Conservation (phyloP, 2,888 invertebrate genomes). For the Dasypogon diadema region DNA sequence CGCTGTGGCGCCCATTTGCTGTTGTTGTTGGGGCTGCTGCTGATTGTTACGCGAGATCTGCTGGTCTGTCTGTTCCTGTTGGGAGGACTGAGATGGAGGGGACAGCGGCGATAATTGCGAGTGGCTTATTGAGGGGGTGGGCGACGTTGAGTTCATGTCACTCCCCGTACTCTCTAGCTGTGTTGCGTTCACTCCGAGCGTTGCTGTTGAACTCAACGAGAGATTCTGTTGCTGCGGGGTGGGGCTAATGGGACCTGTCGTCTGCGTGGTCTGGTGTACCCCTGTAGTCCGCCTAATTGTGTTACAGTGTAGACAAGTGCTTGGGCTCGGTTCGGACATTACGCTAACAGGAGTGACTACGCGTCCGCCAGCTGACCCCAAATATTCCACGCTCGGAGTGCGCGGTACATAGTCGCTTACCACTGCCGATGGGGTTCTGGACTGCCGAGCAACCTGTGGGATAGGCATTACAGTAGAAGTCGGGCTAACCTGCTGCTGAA, state of each 20-base stretch:
- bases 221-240: conserved; percentile 62
- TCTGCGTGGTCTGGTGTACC: conserved; percentile 69
- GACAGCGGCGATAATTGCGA: conserved; percentile 60
- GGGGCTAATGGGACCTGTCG: conserved; percentile 68
- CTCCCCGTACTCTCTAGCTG: conserved; percentile 53
- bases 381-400: conserved; percentile 60
- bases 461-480: conserved; percentile 37
- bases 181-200: neutral
- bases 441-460: conserved; percentile 42
- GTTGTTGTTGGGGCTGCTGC: neutral
- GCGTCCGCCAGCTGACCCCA: conserved; percentile 59
- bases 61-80: conserved; percentile 52
- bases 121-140: conserved; percentile 60
- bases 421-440: conserved; percentile 25
- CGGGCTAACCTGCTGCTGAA: conserved; percentile 27
- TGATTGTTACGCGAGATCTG: conserved; percentile 6
- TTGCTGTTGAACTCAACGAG: conserved; percentile 15
- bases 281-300: conserved; percentile 67
- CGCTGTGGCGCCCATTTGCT: neutral
- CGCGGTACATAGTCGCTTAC: conserved; percentile 59
- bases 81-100: conserved; percentile 54
- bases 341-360: conserved; percentile 60
- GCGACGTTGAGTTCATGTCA: conserved; percentile 56
- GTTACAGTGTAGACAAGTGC: conserved; percentile 67
- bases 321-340: conserved; percentile 57